A percentile compares a stretch with the other conserved stretches of the same genome.
phyloP scores from a whole-genome alignment of 2,113 vertebrate genomes.

The Lagenorhynchus albirostris region DNA sequence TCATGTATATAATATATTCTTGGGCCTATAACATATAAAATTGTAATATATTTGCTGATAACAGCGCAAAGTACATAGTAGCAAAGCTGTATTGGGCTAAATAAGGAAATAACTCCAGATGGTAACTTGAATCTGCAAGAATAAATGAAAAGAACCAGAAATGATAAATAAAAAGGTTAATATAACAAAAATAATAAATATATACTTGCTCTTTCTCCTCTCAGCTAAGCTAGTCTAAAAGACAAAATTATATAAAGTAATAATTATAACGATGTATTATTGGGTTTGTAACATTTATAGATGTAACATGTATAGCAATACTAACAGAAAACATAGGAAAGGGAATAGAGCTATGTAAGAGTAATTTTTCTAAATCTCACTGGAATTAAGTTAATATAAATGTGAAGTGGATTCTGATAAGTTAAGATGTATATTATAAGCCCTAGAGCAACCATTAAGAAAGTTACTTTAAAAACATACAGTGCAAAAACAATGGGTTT shows the following conservation, averaged over 20 bases:
- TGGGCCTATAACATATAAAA: neutral
- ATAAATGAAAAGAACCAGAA: neutral
- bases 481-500: neutral
- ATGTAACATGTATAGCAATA: neutral
- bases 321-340: neutral
- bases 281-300: neutral
- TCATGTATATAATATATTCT: neutral
- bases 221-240: neutral
- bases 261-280: neutral
- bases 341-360: neutral
- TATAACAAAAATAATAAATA: neutral
- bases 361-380: neutral
- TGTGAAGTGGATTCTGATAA: neutral
- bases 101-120: neutral
- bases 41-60: neutral
- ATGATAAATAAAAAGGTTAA: neutral
- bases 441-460: neutral
- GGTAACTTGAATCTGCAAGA: neutral
- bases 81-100: neutral
- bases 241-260: neutral
- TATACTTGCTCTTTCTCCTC: neutral
- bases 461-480: neutral
- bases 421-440: neutral
- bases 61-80: neutral
- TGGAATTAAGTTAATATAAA: neutral